Evolutionary conservation across 2,797 vertebrate species (phyloP).

Genomic region (Sitta carolinensis): DNA sequence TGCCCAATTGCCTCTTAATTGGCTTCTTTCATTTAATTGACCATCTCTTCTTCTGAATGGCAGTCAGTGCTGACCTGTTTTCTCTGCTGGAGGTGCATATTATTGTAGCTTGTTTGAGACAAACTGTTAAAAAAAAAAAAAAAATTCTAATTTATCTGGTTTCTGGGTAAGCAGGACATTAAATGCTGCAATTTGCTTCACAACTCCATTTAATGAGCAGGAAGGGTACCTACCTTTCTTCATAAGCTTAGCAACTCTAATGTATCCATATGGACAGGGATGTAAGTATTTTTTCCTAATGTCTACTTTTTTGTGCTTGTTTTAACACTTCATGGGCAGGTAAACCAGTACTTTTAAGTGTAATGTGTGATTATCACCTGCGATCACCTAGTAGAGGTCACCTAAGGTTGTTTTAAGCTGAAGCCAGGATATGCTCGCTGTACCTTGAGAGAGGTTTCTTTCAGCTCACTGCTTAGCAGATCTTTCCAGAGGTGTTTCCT

Average conservation of each 20-base stretch:
- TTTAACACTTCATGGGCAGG: neutral
- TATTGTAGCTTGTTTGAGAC: neutral
- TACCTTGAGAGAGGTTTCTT: neutral
- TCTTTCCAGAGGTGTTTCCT: slow-evolving; percentile 27
- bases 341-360: neutral
- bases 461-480: neutral
- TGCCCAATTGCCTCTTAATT: neutral
- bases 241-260: neutral
- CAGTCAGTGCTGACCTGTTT: neutral
- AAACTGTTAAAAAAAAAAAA: neutral
- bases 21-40: neutral
- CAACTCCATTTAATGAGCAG: neutral
- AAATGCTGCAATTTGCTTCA: neutral
- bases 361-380: neutral
- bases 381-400: neutral
- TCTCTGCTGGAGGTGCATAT: neutral
- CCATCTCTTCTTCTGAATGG: neutral
- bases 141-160: neutral
- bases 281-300: neutral
- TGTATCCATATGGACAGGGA: neutral
- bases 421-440: fast-evolving
- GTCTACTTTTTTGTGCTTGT: neutral
- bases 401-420: neutral
- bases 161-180: neutral
- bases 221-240: neutral